These are phyloP conservation scores for Globicephala melas DNA, from an alignment of 2,113 vertebrate genomes.

Conservation along the genomic window DNA sequence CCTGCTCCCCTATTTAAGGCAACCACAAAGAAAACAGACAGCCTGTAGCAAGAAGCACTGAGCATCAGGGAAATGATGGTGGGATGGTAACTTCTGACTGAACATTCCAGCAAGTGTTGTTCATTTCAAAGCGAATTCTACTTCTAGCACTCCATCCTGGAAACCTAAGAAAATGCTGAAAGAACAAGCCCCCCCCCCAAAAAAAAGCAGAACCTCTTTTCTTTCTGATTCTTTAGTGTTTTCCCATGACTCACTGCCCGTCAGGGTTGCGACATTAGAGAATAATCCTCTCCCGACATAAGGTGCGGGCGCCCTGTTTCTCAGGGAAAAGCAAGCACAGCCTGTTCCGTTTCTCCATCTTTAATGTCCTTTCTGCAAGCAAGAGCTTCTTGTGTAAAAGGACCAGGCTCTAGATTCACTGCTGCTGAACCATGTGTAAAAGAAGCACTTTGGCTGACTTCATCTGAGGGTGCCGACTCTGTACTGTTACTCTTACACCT, in stretches of 20 bases:
- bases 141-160: neutral
- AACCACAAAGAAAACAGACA: neutral
- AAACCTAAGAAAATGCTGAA: neutral
- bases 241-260: neutral
- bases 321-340: neutral
- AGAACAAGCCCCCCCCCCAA: neutral
- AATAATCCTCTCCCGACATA: neutral
- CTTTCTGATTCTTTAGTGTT: neutral
- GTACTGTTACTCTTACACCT: neutral
- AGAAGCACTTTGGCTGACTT: too few species aligned
- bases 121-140: neutral
- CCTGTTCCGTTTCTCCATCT: neutral
- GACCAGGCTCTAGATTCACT: neutral
- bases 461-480: neutral
- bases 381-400: neutral
- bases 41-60: neutral
- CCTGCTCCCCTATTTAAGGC: too few species aligned
- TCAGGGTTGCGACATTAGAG: neutral
- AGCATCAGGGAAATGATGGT: neutral
- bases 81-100: neutral
- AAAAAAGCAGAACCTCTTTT: neutral
- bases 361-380: neutral
- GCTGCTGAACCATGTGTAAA: neutral
- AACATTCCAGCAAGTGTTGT: neutral
- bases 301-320: neutral